Evolutionary conservation across 92 coral and sea anemone species (phyloP).

Genomic region (Pocillopora meandrina): DNA sequence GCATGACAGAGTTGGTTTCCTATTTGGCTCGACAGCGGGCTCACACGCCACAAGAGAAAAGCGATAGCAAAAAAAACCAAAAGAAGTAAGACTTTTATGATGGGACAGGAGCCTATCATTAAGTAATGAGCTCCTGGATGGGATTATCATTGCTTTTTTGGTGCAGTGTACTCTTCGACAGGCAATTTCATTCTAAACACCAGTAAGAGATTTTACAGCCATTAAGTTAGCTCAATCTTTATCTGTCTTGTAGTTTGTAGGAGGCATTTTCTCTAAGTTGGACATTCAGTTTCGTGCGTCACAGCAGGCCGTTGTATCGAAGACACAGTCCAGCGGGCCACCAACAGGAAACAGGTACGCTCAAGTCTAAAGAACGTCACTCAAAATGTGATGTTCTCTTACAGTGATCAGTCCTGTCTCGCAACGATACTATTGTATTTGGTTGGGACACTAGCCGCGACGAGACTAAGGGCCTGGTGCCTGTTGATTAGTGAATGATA

Average conservation of each 20-base stretch:
- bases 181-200: too few species aligned
- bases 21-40: constrained; percentile 78
- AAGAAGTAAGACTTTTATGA: constrained; percentile 63
- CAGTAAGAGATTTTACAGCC: too few species aligned
- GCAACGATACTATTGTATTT: neutral
- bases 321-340: constrained; percentile 71
- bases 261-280: constrained; percentile 91
- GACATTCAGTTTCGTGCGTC: constrained; percentile 86
- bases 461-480: too few species aligned
- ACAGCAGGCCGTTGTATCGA: constrained; percentile 50
- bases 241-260: constrained; percentile 60
- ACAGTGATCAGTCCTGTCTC: neutral
- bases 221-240: neutral
- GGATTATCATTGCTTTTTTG: too few species aligned
- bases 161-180: too few species aligned
- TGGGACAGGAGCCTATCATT: too few species aligned
- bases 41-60: constrained; percentile 67
- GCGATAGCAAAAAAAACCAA: constrained; percentile 75
- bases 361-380: neutral
- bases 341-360: constrained; percentile 67
- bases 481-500: constrained; percentile 31
- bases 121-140: too few species aligned
- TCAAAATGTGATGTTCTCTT: neutral
- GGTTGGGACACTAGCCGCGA: neutral
- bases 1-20: constrained; percentile 88